Evolutionary conservation across 2,113 vertebrate species (phyloP).

Genomic region (Arenaria interpres): DNA sequence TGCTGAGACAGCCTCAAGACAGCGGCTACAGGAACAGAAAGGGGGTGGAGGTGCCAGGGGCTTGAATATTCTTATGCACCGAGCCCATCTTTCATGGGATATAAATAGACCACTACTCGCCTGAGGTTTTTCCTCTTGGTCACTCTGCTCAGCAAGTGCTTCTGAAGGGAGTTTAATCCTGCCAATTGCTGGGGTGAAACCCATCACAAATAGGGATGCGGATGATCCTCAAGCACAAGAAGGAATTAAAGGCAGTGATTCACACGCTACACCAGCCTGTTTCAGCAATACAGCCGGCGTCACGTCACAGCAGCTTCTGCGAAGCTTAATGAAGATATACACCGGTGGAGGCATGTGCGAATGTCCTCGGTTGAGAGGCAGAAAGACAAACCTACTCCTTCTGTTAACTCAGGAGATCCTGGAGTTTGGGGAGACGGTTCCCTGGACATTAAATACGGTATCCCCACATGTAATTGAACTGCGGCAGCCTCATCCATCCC

Average conservation of each 20-base stretch:
- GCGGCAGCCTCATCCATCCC: not conserved
- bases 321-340: not conserved
- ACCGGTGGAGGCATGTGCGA: not conserved
- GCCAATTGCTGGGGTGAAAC: not conserved
- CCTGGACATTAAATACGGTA: not conserved
- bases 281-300: not conserved
- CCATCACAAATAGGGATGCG: not conserved
- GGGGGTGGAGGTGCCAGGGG: not conserved
- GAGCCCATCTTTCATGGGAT: not conserved
- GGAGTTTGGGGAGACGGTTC: not conserved
- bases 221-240: not conserved
- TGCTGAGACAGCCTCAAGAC: not conserved
- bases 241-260: slow-evolving; percentile 15
- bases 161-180: not conserved
- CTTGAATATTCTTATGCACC: not conserved
- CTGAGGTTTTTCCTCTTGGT: not conserved
- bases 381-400: not conserved
- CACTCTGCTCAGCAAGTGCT: not conserved
- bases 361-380: not conserved
- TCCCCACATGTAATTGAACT: not conserved
- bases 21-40: not conserved
- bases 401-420: not conserved
- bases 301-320: not conserved
- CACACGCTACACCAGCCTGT: not conserved
- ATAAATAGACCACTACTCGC: slow-evolving; percentile 10